A percentile compares a stretch with the other conserved stretches of the same genome.
phyloP scores from a whole-genome alignment of 1,140 invertebrate species.

The Nymphalis io region DNA sequence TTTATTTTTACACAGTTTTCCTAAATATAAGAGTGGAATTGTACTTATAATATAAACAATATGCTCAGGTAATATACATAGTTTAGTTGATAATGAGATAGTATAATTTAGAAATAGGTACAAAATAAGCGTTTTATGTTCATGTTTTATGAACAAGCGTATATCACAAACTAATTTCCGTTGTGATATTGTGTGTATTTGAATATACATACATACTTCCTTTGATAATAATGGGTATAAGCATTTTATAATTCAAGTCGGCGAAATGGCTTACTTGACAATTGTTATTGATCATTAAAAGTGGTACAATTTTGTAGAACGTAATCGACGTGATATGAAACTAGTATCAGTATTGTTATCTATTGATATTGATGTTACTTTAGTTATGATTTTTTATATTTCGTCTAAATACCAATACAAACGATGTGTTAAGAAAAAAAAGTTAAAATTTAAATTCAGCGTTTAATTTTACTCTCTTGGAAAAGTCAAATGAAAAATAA shows the following conservation, averaged over 20 bases:
- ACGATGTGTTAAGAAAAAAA: background rate
- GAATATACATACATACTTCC: background rate
- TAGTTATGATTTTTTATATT: background rate
- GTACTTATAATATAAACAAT: too few species aligned
- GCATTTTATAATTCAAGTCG: background rate
- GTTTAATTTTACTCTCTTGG: too few species aligned
- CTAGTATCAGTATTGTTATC: constrained; percentile 14
- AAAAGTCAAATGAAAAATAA: constrained; percentile 2
- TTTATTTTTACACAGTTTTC: too few species aligned
- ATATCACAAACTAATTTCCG: constrained; percentile 3
- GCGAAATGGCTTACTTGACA: background rate
- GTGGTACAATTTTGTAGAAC: constrained; percentile 1
- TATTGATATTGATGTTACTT: background rate
- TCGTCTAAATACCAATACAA: background rate
- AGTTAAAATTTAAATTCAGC: background rate
- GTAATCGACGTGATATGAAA: constrained; percentile 2
- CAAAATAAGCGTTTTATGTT: too few species aligned
- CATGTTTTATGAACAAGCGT: too few species aligned
- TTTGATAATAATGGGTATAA: background rate
- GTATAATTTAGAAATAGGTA: too few species aligned
- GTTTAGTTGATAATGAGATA: too few species aligned
- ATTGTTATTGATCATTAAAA: background rate
- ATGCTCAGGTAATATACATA: too few species aligned
- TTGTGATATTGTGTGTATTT: background rate
- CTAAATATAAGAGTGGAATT: too few species aligned